Evolutionary conservation across 2,888 invertebrate species (phyloP), one percentile per base, ranked within the genome.

Genomic region (Cantharis flavilabris): DNA sequence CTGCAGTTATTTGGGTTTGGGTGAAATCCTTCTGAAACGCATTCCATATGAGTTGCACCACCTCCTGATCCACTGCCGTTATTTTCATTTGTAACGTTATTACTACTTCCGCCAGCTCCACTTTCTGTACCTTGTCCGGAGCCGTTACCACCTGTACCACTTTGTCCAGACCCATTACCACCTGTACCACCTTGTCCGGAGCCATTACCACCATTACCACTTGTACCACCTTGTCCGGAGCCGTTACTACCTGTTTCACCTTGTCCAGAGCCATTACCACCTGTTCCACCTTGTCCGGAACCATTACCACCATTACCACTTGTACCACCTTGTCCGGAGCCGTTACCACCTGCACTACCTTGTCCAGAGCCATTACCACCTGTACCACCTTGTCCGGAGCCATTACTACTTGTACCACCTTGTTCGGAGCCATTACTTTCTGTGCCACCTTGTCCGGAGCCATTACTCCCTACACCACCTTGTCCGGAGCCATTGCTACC

Each of bases 1-100:
- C 90, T 90, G 85, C 96, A 96, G 84, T 95, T 91, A 13, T 86
- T 85, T n/a, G 92, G 91, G 86, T 96, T 94, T 1, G 91, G 90
- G 85, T 92, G 91, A 80, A 94, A 94, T 23, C 96, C 96, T 87
- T 94, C 94, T 23, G 89, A 88, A 3, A 88, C 88, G 84, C 95
- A 95, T 33, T 88, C 85, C 3, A 9, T 9, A n/a, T 11, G 20
- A n/a, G 2, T 18, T 3, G 23, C 10, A 20, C 7, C 65, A 65
- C 14, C 23, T 11, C 18, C 20, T 20, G 10, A 65, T 11, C 9
- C n/a, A 65, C 20, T 13, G 14, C 18, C 13, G 9, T 64, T 64
- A 64, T 64, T 64, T 16, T 64, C 4, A 64, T 10, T 4, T 64
- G 14, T 14, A 14, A 18, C 18, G 9, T 20, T 13, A 11, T 4